Base-by-base conservation (phyloP, 1,140 invertebrate genomes). In the Choristoneura fumiferana region DNA sequence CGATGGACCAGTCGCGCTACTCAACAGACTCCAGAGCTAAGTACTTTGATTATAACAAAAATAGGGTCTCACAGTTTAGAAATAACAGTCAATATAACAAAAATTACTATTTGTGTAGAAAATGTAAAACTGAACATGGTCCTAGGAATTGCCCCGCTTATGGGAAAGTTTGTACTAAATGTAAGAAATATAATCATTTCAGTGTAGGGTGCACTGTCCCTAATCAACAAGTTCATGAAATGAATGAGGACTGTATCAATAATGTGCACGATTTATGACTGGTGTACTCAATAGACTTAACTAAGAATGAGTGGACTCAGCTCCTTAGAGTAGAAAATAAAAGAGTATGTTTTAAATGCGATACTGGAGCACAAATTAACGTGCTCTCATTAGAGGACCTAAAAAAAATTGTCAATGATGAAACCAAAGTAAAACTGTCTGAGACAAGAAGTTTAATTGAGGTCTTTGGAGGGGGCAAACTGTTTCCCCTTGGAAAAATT, bases 371-470 rank as follows among this genome's bases (percentile, higher is more conserved):
- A 22, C 62, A 64, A 35, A 40, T 64, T 0, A 64, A 67, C 58
- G 56, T 69, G 2, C n/a, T 71, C 9, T 59, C 60, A 17, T 35
- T 63, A 39, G 58, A 17, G 9, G 39, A 69, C 18, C 58, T 69
- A 2, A 68, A 66, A 34, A 66, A 57, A 61, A 40, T 69, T 17
- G 63, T 57, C 17, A 37, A 56, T 58, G 49, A 66, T 54, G 45
- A 53, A 13, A 56, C 45, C 45, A 12, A 22, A 52, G 9, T 37
- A 10, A 22, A 62, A 38, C 40, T 33, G 22, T 58, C 57, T 63
- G 57, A 64, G 38, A 68, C 57, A 33, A 61, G 37, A 39, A 39
- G 37, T 58, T 49, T 65, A 58, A 56, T 71, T 39, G 53, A 69
- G 34, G 57, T 49, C n/a, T 69, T 60, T 63, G 66, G 62, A 8